Conservation (phyloP, 2,888 invertebrate genomes). For the Parnassius orleans region DNA sequence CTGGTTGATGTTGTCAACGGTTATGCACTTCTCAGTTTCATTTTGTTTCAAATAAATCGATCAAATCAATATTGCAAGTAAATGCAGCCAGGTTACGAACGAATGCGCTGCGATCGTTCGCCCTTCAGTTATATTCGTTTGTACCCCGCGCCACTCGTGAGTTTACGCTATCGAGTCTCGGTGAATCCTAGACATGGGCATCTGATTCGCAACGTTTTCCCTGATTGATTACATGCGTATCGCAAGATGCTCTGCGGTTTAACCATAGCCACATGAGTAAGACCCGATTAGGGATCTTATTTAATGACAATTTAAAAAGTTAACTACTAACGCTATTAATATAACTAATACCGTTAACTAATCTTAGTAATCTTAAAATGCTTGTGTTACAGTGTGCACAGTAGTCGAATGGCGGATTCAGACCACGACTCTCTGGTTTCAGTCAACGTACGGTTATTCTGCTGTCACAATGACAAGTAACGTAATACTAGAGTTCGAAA, state of each 20-base stretch:
- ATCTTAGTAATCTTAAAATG: not conserved
- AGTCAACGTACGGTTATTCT: no score
- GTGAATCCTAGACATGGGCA: conserved; percentile 9
- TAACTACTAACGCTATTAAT: not conserved
- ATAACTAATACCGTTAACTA: not conserved
- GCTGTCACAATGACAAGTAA: no score
- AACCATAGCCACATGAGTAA: not conserved
- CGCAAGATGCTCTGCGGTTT: not conserved
- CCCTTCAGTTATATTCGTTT: not conserved
- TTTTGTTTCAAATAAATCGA: not conserved
- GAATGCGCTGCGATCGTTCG: not conserved
- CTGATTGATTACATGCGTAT: conserved; percentile 9
- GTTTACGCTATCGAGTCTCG: not conserved
- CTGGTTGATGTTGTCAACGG: conserved; percentile 92
- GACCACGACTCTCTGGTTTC: no score
- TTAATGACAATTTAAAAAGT: not conserved
- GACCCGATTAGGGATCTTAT: not conserved
- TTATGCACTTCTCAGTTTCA: conserved; percentile 43
- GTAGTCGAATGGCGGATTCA: not conserved
- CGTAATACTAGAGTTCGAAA: no score
- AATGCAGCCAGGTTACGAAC: not conserved
- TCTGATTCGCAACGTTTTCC: conserved; percentile 5
- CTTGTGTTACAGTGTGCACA: not conserved
- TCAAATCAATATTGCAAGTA: no score
- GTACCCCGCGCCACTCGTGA: not conserved